A percentile compares a stretch with the other conserved stretches of the same genome.
Conservation (phyloP, 2,113 vertebrate genomes). For the Callaeas wilsoni region DNA sequence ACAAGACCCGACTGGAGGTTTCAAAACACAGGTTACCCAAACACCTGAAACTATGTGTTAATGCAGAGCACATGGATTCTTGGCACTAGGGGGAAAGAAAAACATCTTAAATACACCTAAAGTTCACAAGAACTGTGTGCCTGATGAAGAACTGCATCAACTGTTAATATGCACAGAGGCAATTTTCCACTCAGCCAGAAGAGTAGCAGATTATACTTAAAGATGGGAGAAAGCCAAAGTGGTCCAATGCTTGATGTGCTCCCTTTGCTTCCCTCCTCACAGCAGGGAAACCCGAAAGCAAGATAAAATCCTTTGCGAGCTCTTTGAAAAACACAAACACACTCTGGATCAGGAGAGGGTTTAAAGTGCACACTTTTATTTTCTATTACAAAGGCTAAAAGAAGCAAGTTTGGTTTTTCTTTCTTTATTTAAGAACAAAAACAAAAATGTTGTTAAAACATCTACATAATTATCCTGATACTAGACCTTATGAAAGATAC, state of each 20-base stretch:
- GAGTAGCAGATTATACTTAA: background rate
- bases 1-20: background rate
- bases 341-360: slow-evolving; percentile 34
- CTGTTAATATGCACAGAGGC: background rate
- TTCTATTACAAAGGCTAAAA: slow-evolving; percentile 78
- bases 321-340: background rate
- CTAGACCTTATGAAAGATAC: slow-evolving; percentile 77
- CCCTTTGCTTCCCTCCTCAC: background rate
- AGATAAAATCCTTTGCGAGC: background rate
- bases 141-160: background rate
- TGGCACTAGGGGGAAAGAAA: background rate
- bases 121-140: background rate
- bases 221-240: background rate
- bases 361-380: slow-evolving; percentile 75
- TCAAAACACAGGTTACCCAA: background rate
- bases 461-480: slow-evolving; percentile 81
- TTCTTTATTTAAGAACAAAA: slow-evolving; percentile 77
- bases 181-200: background rate
- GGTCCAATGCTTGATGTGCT: background rate
- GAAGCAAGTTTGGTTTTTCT: slow-evolving; percentile 64
- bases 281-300: background rate
- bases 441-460: slow-evolving; percentile 77
- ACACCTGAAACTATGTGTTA: background rate
- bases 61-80: background rate
- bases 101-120: background rate